Base-by-base conservation (phyloP, 2,888 invertebrate genomes). In the Pandemis corylana region DNA sequence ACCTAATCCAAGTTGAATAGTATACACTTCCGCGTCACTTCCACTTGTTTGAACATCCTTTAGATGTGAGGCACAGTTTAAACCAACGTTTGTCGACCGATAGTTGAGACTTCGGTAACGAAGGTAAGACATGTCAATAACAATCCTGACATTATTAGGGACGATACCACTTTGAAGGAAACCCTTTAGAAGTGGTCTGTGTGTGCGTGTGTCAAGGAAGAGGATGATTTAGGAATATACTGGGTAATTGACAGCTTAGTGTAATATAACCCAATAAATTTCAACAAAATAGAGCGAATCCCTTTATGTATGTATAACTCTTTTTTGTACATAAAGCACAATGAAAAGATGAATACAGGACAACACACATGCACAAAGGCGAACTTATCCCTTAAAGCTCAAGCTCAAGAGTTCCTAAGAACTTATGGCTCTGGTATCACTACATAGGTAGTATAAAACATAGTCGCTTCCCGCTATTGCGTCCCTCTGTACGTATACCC, bases 101-200 rank as follows among this genome's bases (percentile, higher is more conserved):
- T 42, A 59, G 59, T 42, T 49, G 42, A 51, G 65, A 49, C 49
- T 46, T 46, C 44, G 20, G 64, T 73, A 65, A 73, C 73, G 59
- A 73, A 73, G 74, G 69, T 74, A 72, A 56, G 72, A 74, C 70
- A 70, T 67, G 75, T 63, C 75, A 75, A 71, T 75, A 75, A 71
- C 62, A 67, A 61, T 46, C 65, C 53, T 15, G 75, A 67, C 63
- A 67, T 63, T 71, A 75, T 71, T 75, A 70, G 20, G 66, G 61
- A 67, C 65, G 66, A 59, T 51, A 53, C 61, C 66, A 66, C 66
- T 70, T 69, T 44, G 65, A 68, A 64, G 15, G 15, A 7, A 28
- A 28, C 42, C 67, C 59, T 64, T 74, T 62, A 41, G 51, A 63
- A 62, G 41, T 46, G 46, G 53, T 41, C 10, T 13, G 44, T 49